These are phyloP conservation scores for Odontomachus brunneus DNA, from an alignment of 1,140 invertebrate species.

Conservation along the genomic window DNA sequence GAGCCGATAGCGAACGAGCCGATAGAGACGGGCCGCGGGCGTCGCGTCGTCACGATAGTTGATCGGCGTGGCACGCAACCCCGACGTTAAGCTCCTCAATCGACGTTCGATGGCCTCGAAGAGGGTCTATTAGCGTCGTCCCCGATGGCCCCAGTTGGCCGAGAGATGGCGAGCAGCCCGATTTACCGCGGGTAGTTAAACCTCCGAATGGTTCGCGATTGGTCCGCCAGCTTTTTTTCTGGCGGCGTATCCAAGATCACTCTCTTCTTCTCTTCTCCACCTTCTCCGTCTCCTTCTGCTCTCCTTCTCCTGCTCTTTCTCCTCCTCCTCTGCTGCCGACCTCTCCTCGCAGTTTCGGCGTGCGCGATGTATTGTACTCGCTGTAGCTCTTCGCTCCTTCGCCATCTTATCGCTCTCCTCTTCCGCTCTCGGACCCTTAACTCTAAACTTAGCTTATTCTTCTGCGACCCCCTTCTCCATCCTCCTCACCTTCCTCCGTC, in stretches of 20 bases:
- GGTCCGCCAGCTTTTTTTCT: constrained; percentile 63
- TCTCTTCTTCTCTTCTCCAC: constrained; percentile 40
- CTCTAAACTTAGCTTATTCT: constrained; percentile 38
- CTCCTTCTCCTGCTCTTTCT: constrained; percentile 1
- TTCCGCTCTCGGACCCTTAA: constrained; percentile 31
- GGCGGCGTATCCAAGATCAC: constrained; percentile 72
- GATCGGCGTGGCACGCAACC: constrained; percentile 29
- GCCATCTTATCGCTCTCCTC: not conserved
- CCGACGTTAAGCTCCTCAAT: constrained; percentile 39
- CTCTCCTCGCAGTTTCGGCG: constrained; percentile 1
- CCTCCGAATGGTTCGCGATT: constrained; percentile 57
- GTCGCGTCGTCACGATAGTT: constrained; percentile 5
- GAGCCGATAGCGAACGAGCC: constrained; percentile 5
- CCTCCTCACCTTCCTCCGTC: constrained; percentile 8
- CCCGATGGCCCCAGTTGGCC: constrained; percentile 60
- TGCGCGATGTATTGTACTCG: constrained; percentile 14
- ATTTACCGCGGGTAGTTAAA: constrained; percentile 51
- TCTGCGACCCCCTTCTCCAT: not conserved
- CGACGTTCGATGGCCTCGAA: constrained; percentile 18
- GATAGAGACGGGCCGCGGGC: not conserved
- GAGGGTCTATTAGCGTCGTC: constrained; percentile 39
- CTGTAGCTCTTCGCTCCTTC: constrained; percentile 9
- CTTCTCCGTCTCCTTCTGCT: not conserved
- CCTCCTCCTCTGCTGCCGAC: not conserved
- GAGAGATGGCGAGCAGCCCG: constrained; percentile 69